phyloP scores from a whole-genome alignment of 2,888 invertebrate species.

The Aethes cnicana region DNA sequence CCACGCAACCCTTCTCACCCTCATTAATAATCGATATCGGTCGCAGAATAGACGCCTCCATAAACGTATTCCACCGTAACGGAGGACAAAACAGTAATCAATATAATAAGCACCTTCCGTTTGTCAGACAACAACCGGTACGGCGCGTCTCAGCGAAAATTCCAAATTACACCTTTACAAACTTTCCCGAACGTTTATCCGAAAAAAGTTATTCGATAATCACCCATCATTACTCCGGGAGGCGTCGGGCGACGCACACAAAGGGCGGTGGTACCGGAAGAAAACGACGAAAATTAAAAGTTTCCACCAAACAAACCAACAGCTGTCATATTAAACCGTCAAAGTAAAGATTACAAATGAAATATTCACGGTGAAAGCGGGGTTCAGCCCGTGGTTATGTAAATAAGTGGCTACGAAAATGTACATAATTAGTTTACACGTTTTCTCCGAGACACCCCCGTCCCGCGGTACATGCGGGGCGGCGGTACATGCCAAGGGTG shows the following conservation, averaged over 20 bases:
- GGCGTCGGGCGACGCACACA: constrained; percentile 69
- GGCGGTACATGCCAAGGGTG: constrained; percentile 76
- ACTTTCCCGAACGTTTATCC: constrained; percentile 67
- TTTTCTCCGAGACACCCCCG: constrained; percentile 68
- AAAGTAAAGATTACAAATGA: constrained; percentile 81
- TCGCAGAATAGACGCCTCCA: constrained; percentile 16
- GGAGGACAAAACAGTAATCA: constrained; percentile 59
- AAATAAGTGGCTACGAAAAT: constrained; percentile 82
- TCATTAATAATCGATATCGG: constrained; percentile 34
- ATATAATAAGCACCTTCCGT: constrained; percentile 65
- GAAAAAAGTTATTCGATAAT: constrained; percentile 69
- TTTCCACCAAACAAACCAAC: constrained; percentile 78
- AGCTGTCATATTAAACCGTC: constrained; percentile 81
- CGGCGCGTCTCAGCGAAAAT: constrained; percentile 56
- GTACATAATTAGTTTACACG: constrained; percentile 83
- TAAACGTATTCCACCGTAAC: constrained; percentile 17
- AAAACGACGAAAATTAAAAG: constrained; percentile 79
- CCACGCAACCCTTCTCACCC: constrained; percentile 29
- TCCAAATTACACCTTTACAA: constrained; percentile 68
- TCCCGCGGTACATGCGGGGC: constrained; percentile 63
- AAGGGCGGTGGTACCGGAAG: constrained; percentile 66
- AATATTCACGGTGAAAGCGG: constrained; percentile 82
- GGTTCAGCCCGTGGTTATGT: constrained; percentile 78
- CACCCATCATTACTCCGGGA: constrained; percentile 73
- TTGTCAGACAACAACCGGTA: constrained; percentile 55